These are phyloP conservation scores for Macrotis lagotis DNA, from an alignment of 2,113 vertebrate genomes.

Conservation along the genomic window DNA sequence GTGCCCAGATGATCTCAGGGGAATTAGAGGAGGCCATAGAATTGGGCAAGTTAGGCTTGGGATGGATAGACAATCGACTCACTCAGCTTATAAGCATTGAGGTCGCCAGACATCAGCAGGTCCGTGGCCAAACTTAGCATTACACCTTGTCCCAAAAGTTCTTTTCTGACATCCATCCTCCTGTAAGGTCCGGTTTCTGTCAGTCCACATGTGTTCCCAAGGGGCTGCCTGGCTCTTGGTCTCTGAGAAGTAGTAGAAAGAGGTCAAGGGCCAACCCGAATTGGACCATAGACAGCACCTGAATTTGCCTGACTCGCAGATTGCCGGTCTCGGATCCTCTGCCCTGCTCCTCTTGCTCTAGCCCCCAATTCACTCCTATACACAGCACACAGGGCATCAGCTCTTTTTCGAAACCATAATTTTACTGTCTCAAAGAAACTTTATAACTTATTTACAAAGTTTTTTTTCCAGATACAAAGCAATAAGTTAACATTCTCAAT, in stretches of 20 bases:
- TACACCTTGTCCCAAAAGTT: not conserved
- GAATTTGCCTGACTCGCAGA: not conserved
- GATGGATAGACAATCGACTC: not conserved
- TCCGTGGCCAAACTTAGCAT: not conserved
- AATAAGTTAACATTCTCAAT: constrained; percentile 99
- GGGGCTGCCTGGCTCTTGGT: not conserved
- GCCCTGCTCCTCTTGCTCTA: not conserved
- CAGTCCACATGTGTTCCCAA: not conserved
- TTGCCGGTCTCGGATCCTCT: not conserved
- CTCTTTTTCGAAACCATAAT: constrained; percentile 93
- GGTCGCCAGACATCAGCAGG: not conserved
- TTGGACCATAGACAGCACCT: not conserved
- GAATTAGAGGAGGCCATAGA: not conserved
- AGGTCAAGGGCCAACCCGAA: no score
- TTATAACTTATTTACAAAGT: constrained; percentile 96
- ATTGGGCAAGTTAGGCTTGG: not conserved
- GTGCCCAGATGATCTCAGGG: not conserved
- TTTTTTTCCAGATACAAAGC: constrained; percentile 90
- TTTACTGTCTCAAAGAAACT: constrained; percentile 97
- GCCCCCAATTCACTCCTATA: not conserved
- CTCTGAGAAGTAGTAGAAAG: not conserved
- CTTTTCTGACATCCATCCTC: not conserved
- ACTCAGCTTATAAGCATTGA: not conserved
- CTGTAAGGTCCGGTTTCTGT: not conserved
- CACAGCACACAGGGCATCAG: constrained; percentile 60